These are phyloP conservation scores for Spermophilus dauricus DNA, from an alignment of 2,113 vertebrate genomes.

Conservation along the genomic window DNA sequence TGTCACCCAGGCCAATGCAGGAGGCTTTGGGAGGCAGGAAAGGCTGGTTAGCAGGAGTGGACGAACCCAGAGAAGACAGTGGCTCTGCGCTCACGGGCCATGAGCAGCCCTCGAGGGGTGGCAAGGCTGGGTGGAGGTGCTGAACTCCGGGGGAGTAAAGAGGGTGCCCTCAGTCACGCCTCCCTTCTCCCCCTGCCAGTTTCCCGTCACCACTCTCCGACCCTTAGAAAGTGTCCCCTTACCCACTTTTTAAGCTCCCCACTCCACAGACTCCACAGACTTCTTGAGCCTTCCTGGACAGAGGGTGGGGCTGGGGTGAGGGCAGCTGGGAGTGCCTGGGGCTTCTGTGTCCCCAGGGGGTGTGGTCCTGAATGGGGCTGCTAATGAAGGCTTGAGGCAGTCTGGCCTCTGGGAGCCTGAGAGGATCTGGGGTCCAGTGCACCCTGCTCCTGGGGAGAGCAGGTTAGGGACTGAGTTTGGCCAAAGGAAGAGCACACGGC, in stretches of 20 bases:
- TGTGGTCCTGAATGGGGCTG: neutral
- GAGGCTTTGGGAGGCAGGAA: neutral
- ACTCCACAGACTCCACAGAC: neutral
- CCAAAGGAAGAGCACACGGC: neutral
- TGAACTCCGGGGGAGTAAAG: neutral
- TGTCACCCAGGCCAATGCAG: neutral
- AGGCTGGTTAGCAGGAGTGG: neutral
- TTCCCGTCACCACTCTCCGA: neutral
- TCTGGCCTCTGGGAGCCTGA: neutral
- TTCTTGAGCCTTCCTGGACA: neutral
- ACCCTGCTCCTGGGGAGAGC: neutral
- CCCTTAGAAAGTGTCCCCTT: neutral
- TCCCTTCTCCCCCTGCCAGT: rapidly evolving
- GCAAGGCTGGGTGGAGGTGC: rapidly evolving
- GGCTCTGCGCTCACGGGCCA: neutral
- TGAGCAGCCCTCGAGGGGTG: neutral
- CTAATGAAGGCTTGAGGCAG: neutral
- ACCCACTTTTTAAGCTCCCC: neutral
- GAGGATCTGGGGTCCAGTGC: neutral
- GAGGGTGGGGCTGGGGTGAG: neutral
- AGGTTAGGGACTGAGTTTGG: rapidly evolving
- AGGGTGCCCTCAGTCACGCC: neutral
- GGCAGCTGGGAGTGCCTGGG: no score
- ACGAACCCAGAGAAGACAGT: neutral
- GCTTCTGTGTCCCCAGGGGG: neutral